phyloP scores from a whole-genome alignment of 2,888 invertebrate species.

The Ceriagrion tenellum region DNA sequence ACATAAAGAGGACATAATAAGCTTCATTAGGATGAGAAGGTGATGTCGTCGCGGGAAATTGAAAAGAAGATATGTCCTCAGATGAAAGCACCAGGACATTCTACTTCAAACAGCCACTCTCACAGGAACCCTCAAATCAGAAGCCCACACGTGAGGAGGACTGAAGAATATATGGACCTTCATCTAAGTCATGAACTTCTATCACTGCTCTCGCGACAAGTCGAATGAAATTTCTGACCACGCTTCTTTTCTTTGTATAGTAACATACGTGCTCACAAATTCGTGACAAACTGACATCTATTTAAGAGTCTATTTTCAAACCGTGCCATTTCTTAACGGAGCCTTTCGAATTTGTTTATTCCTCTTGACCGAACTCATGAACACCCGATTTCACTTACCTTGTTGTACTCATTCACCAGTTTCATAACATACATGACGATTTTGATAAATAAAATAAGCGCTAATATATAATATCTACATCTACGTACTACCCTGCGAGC shows the following conservation, averaged over 20 bases:
- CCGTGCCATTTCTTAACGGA: not conserved
- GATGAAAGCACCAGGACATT: too few species aligned
- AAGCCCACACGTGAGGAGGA: too few species aligned
- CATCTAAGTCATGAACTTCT: not conserved
- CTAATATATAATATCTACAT: too few species aligned
- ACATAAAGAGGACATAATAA: too few species aligned
- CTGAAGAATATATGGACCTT: too few species aligned
- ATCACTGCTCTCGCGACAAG: not conserved
- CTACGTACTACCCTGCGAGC: too few species aligned
- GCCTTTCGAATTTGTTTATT: not conserved
- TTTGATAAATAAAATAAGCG: not conserved
- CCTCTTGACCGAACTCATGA: not conserved
- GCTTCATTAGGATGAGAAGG: too few species aligned
- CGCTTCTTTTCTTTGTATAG: not conserved
- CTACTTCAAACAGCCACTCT: too few species aligned
- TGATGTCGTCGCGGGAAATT: too few species aligned
- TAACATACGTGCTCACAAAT: not conserved
- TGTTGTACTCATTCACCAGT: not conserved
- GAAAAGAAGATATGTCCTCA: too few species aligned
- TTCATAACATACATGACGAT: not conserved
- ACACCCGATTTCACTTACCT: not conserved
- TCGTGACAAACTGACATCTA: not conserved
- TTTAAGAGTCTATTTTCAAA: not conserved
- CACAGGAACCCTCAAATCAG: too few species aligned
- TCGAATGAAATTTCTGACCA: not conserved